Evolutionary conservation across 2,888 invertebrate genomes (phyloP).

Genomic region (Trilocha varians): DNA sequence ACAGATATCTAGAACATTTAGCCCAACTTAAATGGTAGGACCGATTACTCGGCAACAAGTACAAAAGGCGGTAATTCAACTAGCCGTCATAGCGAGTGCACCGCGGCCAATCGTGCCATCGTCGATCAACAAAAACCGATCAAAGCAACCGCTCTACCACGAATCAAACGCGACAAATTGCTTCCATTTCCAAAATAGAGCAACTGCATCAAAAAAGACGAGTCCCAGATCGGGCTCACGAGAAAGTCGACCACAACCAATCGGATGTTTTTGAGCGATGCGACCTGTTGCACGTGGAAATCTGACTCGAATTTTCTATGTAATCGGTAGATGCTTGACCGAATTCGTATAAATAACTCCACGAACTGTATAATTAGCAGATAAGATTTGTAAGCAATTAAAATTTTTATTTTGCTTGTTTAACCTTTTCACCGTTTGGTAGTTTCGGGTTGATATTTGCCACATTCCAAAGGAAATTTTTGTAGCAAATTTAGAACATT

Average conservation of each 20-base stretch:
- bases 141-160: slow-evolving; percentile 57
- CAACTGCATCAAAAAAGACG: slow-evolving; percentile 44
- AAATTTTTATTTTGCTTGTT: too few relatives aligned
- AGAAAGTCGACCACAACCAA: slow-evolving; percentile 46
- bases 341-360: too few relatives aligned
- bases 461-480: too few relatives aligned
- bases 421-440: too few relatives aligned
- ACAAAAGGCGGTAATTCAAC: slow-evolving; percentile 30
- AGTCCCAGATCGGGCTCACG: slow-evolving; percentile 31
- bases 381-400: too few relatives aligned
- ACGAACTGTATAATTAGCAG: too few relatives aligned
- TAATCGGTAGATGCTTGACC: neutral
- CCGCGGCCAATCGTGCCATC: slow-evolving; percentile 44
- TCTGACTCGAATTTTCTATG: neutral
- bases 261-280: slow-evolving; percentile 32
- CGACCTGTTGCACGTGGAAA: neutral
- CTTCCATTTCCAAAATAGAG: slow-evolving; percentile 56
- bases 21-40: neutral
- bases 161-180: slow-evolving; percentile 64
- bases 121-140: slow-evolving; percentile 57
- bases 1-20: too few relatives aligned
- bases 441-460: too few relatives aligned
- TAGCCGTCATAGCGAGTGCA: slow-evolving; percentile 17
- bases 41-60: slow-evolving; percentile 8
- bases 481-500: too few relatives aligned